Conservation (phyloP, 2,797 vertebrate species). For the Knipowitschia caucasica region DNA sequence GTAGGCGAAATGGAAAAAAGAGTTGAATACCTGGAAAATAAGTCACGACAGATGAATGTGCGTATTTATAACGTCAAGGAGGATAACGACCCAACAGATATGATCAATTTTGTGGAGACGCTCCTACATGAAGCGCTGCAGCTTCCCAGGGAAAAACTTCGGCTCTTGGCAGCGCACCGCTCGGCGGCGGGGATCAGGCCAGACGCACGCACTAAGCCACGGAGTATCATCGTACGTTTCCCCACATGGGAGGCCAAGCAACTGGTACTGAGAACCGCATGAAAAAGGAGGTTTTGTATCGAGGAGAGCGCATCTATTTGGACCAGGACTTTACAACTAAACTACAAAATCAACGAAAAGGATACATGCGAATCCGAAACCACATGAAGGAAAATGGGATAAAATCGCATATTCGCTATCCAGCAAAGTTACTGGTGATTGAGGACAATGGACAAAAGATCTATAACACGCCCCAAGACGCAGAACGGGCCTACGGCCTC, state of each 20-base stretch:
- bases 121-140: too few relatives aligned
- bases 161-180: too few relatives aligned
- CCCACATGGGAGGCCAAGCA: background rate
- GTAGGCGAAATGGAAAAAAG: too few relatives aligned
- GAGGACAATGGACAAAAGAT: background rate
- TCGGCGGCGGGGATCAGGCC: too few relatives aligned
- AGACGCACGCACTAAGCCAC: background rate
- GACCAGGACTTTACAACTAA: background rate
- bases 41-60: too few relatives aligned
- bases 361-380: background rate
- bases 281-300: background rate
- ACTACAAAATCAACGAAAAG: background rate
- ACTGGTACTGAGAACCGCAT: background rate
- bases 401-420: background rate
- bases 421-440: background rate
- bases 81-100: too few relatives aligned
- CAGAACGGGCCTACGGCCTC: background rate
- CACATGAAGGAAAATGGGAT: background rate
- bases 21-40: too few relatives aligned
- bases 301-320: background rate
- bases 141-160: too few relatives aligned
- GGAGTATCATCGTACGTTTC: background rate
- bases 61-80: too few relatives aligned
- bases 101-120: too few relatives aligned
- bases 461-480: background rate